Base-by-base conservation (phyloP, 1,140 invertebrate genomes). In the Drosophila nebulosa region DNA sequence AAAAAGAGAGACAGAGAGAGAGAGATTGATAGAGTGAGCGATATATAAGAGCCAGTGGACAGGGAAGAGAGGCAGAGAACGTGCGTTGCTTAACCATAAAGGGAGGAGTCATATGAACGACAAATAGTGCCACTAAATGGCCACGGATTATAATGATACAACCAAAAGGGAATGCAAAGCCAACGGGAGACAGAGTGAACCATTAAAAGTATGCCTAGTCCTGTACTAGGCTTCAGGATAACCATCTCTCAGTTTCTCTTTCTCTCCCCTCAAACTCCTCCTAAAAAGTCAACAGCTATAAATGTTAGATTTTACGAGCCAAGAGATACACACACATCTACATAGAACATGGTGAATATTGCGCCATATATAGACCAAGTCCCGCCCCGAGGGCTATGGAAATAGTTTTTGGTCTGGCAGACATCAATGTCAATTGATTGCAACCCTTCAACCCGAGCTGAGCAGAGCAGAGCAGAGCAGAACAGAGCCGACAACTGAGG, bases 361-460 rank as follows among this genome's bases (percentile, higher is more conserved):
- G 24, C 2, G 24, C 2, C 16, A 16, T 57, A 24, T 32, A 74
- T 39, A 42, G 60, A n/a, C 27, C 60, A 57, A 55, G 81, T 69
- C 73, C 72, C 72, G 26, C 74, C 74, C 42, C 63, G 59, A 75
- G 78, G 69, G 69, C 64, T 30, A 78, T 73, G 66, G 71, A 65
- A 71, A 88, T 88, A 86, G 74, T 88, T 88, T 86, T 76, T 88
- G 83, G 83, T 88, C 83, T 88, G 71, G 75, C 83, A 78, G 69
- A 83, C 83, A 86, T 83, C 83, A 88, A 86, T 86, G 83, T 86
- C 83, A 86, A 86, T 86, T 88, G 83, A 88, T 86, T 83, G 78
- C 83, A 81, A 86, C 70, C 81, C 81, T 85, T 86, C 51, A 24
- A 35, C 56, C 16, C 10, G 9, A 30, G 9, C 30, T 30, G 30